A percentile compares a stretch with the other conserved stretches of the same genome.
Conservation (phyloP, 1,140 invertebrate genomes). For the Aphelenchoides fujianensis region DNA sequence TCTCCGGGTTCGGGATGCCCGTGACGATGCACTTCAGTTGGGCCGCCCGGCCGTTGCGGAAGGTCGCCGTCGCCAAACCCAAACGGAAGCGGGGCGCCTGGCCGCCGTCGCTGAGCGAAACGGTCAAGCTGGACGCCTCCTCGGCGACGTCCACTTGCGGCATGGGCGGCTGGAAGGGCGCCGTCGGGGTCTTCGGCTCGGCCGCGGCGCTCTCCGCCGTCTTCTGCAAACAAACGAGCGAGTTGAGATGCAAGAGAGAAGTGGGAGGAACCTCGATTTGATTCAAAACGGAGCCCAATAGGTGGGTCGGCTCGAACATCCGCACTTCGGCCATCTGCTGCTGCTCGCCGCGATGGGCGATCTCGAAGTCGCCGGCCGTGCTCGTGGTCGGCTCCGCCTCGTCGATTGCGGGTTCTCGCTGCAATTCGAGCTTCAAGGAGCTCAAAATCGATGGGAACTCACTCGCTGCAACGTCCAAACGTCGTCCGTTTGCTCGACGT, state of each 20-base stretch:
- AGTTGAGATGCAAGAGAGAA: too few species aligned
- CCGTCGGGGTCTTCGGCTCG: too few species aligned
- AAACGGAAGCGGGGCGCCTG: constrained; percentile 27
- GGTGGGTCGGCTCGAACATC: constrained; percentile 15
- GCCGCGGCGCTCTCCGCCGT: too few species aligned
- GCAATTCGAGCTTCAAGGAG: too few species aligned
- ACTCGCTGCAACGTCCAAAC: constrained; percentile 6
- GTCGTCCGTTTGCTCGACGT: constrained; percentile 10
- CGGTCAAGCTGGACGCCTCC: background rate
- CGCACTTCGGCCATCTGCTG: constrained; percentile 5
- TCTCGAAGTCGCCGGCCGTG: background rate
- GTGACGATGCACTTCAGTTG: constrained; percentile 49
- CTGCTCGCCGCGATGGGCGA: background rate
- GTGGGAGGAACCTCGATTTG: constrained; percentile 11
- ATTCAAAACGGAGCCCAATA: constrained; percentile 2
- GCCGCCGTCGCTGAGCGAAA: constrained; percentile 4
- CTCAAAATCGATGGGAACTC: too few species aligned
- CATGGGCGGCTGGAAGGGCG: too few species aligned
- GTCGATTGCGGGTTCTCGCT: background rate
- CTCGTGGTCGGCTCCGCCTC: background rate
- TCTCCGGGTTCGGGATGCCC: constrained; percentile 43
- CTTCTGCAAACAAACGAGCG: too few species aligned
- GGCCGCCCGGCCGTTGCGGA: constrained; percentile 23
- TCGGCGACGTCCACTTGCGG: background rate
- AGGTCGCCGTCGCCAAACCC: background rate